Conservation (phyloP, 2,113 vertebrate genomes). For the Misgurnus mizolepis region DNA sequence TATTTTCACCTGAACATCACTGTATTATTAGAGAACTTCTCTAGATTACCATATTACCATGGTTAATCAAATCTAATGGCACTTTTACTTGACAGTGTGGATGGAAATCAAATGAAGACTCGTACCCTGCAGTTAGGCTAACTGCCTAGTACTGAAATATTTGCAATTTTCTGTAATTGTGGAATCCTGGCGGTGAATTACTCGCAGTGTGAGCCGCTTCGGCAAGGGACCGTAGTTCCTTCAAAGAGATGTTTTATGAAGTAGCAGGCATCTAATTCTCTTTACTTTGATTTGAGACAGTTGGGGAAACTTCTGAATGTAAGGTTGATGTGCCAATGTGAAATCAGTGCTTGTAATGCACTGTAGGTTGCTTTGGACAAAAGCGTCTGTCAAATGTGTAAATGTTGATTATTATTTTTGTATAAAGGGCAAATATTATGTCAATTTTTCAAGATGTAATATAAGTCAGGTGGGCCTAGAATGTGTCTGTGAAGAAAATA, state of each 20-base stretch:
- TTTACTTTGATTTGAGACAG: background rate
- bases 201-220: constrained; percentile 19
- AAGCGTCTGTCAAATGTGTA: no score
- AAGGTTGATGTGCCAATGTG: no score
- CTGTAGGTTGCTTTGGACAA: no score
- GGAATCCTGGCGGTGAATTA: constrained; percentile 38
- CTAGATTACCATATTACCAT: constrained; percentile 18
- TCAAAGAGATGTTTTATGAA: constrained; percentile 28
- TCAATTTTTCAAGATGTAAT: no score
- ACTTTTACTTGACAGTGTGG: constrained; percentile 31
- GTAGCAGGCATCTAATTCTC: constrained; percentile 11
- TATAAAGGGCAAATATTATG: no score
- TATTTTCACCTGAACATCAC: constrained; percentile 10
- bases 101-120: constrained; percentile 39
- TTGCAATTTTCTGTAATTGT: constrained; percentile 46
- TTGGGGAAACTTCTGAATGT: no score
- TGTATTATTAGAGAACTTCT: constrained; percentile 19
- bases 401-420: no score
- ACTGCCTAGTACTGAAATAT: constrained; percentile 41
- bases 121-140: constrained; percentile 42
- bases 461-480: no score
- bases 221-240: constrained; percentile 27
- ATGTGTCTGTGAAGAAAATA: no score
- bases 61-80: constrained; percentile 43
- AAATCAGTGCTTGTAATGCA: no score